Conservation (phyloP, 2,797 vertebrate genomes). For the Urocyon cinereoargenteus region DNA sequence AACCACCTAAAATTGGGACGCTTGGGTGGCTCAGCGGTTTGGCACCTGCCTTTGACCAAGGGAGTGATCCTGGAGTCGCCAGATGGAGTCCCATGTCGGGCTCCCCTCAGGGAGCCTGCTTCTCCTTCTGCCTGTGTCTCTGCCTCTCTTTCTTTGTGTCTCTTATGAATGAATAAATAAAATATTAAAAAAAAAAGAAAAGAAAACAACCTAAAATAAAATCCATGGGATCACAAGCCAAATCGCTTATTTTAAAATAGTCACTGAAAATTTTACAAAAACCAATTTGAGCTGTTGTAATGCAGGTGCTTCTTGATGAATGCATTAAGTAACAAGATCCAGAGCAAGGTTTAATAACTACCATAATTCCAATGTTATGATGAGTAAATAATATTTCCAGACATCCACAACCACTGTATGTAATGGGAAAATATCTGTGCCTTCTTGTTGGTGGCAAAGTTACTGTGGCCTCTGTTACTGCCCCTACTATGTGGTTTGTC, state of each 20-base stretch:
- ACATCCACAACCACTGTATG: fast-evolving
- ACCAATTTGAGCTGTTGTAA: not conserved
- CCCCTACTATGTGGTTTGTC: fast-evolving
- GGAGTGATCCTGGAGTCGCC: too few relatives aligned
- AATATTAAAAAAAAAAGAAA: too few relatives aligned
- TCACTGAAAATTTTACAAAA: not conserved
- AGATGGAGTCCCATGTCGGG: too few relatives aligned
- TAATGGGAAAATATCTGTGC: fast-evolving
- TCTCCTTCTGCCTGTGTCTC: too few relatives aligned
- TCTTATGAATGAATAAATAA: too few relatives aligned
- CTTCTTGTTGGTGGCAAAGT: not conserved
- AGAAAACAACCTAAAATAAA: not conserved
- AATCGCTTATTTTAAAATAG: not conserved
- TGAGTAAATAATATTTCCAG: too few relatives aligned
- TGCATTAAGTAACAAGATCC: not conserved
- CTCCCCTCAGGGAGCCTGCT: too few relatives aligned
- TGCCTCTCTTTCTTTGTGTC: too few relatives aligned
- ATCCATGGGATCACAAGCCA: not conserved
- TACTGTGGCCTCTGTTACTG: not conserved
- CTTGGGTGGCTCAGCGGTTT: too few relatives aligned
- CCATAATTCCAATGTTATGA: not conserved
- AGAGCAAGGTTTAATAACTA: not conserved
- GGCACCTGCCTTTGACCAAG: too few relatives aligned
- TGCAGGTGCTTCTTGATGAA: not conserved
- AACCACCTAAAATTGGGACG: not conserved